phyloP scores from a whole-genome alignment of 2,888 invertebrate genomes.

The Drosophila buzzatii region DNA sequence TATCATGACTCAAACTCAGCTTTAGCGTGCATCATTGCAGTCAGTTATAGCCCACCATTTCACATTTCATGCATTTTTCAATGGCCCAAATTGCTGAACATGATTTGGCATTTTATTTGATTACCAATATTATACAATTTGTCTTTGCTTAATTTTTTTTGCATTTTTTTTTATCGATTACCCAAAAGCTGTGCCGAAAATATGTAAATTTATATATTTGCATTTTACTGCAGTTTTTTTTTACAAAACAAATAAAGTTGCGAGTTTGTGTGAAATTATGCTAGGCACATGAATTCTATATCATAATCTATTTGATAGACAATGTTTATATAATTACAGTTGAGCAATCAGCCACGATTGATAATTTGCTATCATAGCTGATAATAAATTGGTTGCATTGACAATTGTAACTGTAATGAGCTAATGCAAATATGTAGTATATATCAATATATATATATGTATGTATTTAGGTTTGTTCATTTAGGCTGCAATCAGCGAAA shows the following conservation, averaged over 20 bases:
- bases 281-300: neutral
- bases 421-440: constrained; percentile 39
- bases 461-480: constrained; percentile 7
- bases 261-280: neutral
- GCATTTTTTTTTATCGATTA: constrained; percentile 36
- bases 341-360: constrained; percentile 13
- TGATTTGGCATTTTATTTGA: constrained; percentile 51
- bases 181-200: neutral
- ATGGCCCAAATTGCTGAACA: constrained; percentile 36
- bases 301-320: constrained; percentile 3
- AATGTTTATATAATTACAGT: constrained; percentile 12
- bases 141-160: constrained; percentile 22
- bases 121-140: constrained; percentile 13
- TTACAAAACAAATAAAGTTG: constrained; percentile 1
- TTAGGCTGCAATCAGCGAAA: constrained; percentile 22
- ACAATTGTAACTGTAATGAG: constrained; percentile 11
- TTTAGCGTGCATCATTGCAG: neutral
- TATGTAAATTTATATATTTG: constrained; percentile 7
- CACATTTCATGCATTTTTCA: constrained; percentile 2
- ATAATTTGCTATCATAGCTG: constrained; percentile 19
- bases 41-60: neutral
- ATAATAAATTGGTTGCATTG: constrained; percentile 9
- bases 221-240: constrained; percentile 2
- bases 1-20: neutral
- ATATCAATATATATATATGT: neutral